Base-by-base conservation (phyloP, 2,888 invertebrate genomes). In the Pilophorus perplexus region DNA sequence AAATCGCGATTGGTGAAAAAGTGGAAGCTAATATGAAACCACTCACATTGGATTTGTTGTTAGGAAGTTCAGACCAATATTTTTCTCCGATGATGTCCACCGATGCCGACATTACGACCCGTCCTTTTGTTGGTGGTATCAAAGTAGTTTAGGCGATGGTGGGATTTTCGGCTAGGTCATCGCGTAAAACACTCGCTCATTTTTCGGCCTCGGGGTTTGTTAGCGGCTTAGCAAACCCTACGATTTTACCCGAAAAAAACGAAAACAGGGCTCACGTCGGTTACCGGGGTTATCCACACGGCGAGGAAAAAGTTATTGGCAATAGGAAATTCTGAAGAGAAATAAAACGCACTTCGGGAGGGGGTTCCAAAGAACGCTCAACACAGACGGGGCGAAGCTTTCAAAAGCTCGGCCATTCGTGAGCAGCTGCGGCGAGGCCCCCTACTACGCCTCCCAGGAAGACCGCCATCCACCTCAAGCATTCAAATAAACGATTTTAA, bases 51-150 rank as follows among this genome's bases (percentile, higher is more conserved):
- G 62, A 62, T 62, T 62, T 62, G 20, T 4, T 46, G 33, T 28
- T 62, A 3, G 46, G 48, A 10, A 48, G 44, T 14, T 62, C 62
- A 2, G 62, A 46, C 62, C 62, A 62, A 46, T 62, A 62, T 20
- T 62, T 62, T 3, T 62, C 62, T 14, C 62, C 62, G 52, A 60
- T 68, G 50, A 50, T 50, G 55, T 57, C 46, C 65, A 60, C 50
- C 16, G 64, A 65, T 46, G 68, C 68, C 68, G 68, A 68, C 68
- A 68, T 68, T 60, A 64, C 65, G 52, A 62, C 25, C 37, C 46
- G 54, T 62, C 64, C 67, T 67, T 67, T 64, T 55, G 62, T 64
- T 64, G 67, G 33, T 54, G 62, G 67, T 67, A 42, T 54, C 48
- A 42, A 40, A 64, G 37, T 55, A 55, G 55, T 55, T 55, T 27